Evolutionary conservation across 2,888 invertebrate genomes (phyloP).

Genomic region (Agonum fuliginosum): DNA sequence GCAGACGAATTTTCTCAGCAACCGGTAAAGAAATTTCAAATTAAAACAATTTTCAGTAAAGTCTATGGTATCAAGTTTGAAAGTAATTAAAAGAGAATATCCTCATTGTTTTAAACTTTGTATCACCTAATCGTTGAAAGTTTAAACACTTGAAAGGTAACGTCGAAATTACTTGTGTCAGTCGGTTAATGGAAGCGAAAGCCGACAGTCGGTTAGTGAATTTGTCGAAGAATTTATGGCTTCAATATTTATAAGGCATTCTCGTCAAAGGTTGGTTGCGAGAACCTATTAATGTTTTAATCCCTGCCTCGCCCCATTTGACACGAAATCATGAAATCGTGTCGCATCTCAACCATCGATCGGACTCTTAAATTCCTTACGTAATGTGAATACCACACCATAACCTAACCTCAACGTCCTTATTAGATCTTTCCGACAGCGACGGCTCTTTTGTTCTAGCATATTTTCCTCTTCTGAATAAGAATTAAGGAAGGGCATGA

Average conservation of each 20-base stretch:
- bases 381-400: conserved; percentile 19
- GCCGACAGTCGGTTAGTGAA: conserved; percentile 29
- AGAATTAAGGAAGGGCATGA: not conserved
- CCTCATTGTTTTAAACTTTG: conserved; percentile 6
- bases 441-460: conserved; percentile 8
- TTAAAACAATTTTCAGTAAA: too few species aligned
- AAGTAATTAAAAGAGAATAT: too few species aligned
- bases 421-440: conserved; percentile 19
- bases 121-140: not conserved
- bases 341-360: conserved; percentile 20
- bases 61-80: too few species aligned
- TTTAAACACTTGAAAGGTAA: conserved; percentile 10
- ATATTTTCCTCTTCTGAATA: not conserved
- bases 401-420: conserved; percentile 9
- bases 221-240: conserved; percentile 21
- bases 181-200: conserved; percentile 13
- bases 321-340: conserved; percentile 48
- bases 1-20: too few species aligned
- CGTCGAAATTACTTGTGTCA: conserved; percentile 20
- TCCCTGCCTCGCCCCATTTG: conserved; percentile 11
- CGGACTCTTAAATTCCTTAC: conserved; percentile 12
- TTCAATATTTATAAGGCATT: conserved; percentile 32
- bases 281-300: conserved; percentile 50
- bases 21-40: too few species aligned
- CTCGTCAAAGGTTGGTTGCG: conserved; percentile 26